Evolutionary conservation across 1,140 invertebrate genomes (phyloP), one percentile per base, ranked within the genome.

Genomic region (Anagrus nilaparvatae): DNA sequence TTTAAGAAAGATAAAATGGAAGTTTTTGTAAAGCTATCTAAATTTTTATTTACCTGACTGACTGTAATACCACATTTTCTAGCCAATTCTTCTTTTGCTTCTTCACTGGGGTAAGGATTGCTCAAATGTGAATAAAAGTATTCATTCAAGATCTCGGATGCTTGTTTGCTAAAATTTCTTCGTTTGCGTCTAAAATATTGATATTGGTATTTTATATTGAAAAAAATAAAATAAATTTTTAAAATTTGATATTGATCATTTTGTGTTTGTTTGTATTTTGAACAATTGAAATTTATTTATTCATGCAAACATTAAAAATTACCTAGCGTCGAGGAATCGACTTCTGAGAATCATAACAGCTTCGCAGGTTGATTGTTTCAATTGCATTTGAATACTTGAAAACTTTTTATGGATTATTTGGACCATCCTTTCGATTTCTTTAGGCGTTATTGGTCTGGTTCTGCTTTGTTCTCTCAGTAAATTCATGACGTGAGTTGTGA

Each of bases 401-500:
- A 99, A 99, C 67, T 99, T 99, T 75, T 97, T 97, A 65, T 97
- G 90, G 51, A 99, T 98, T 54, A 99, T 99, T 69, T 92, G 89
- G 17, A 99, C 96, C 95, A 99, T 99, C 55, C 95, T 79, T 62
- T 99, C 94, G 53, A 99, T 99, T 74, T 99, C 96, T 61, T 76
- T 75, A 18, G 85, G 84, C 13, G 90, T 91, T 55, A 97, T 95
- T 7, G 92, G 95, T 56, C 95, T 77, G 41, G 92, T 97, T 52
- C 92, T 83, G 58, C 88, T 93, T 69, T 99, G 97, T 69, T 99
- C 97, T 40, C 93, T 76, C 29, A 99, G 74, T 39, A 99, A 72
- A 66, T 97, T 97, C 80, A 97, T 95, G 21, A 99, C 97, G 67
- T 99, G 97, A 5, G 92, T 97, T 33, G 96, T 99, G 67, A 99